A percentile compares a stretch with the other conserved stretches of the same genome.
phyloP scores from a whole-genome alignment of 2,888 invertebrate species.

The Agrotis puta region DNA sequence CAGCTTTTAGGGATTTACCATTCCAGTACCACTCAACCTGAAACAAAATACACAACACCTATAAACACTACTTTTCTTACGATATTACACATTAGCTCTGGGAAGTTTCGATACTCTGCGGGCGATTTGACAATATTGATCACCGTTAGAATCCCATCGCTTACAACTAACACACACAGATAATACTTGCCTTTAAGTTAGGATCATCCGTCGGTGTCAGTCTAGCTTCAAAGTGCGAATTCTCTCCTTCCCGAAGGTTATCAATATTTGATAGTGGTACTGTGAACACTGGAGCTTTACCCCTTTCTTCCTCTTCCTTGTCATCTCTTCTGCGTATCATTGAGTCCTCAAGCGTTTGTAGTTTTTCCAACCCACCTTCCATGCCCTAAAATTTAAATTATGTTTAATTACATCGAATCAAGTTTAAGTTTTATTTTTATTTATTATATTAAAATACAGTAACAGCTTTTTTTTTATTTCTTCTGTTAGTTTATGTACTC shows the following conservation, averaged over 20 bases:
- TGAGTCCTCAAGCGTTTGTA: constrained; percentile 97
- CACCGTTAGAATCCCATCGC: not conserved
- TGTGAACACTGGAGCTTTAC: constrained; percentile 97
- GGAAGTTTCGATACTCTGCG: not conserved
- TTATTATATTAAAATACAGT: not conserved
- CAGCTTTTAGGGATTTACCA: constrained; percentile 96
- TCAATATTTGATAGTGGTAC: constrained; percentile 97
- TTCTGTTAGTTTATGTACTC: constrained; percentile 72
- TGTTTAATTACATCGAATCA: not conserved
- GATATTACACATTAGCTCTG: not conserved
- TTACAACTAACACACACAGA: not conserved
- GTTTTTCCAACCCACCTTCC: constrained; percentile 98
- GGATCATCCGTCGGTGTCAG: constrained; percentile 97
- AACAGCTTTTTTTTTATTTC: not conserved
- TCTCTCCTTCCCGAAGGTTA: constrained; percentile 97
- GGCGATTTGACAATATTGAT: not conserved
- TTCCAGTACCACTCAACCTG: constrained; percentile 98
- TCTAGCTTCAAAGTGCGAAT: constrained; percentile 97
- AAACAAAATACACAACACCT: constrained; percentile 52
- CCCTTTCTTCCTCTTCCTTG: constrained; percentile 93
- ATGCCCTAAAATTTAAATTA: constrained; percentile 92
- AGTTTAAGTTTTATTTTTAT: not conserved
- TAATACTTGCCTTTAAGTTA: constrained; percentile 92
- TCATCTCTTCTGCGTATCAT: constrained; percentile 95
- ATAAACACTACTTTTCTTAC: not conserved